phyloP scores from a whole-genome alignment of 2,888 invertebrate species.

The Zaprionus lineosus region DNA sequence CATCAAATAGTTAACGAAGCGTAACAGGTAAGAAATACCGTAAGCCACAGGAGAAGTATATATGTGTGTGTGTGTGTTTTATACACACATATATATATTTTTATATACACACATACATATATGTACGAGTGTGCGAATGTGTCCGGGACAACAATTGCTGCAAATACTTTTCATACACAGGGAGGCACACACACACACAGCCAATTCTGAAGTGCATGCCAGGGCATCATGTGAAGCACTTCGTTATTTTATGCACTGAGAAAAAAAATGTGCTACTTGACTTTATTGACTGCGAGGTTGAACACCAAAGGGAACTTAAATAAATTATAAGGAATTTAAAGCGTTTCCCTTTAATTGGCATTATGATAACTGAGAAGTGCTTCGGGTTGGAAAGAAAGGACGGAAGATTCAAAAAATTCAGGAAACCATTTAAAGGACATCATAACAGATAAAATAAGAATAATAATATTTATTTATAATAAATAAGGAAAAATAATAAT shows the following conservation, averaged over 20 bases:
- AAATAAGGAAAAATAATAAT: too few relatives aligned
- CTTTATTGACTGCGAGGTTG: too few relatives aligned
- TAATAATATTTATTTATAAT: too few relatives aligned
- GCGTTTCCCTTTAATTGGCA: too few relatives aligned
- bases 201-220: background rate
- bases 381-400: too few relatives aligned
- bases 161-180: slow-evolving; percentile 7
- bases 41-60: slow-evolving; percentile 1
- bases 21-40: slow-evolving; percentile 63
- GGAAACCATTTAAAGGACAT: background rate
- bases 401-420: background rate
- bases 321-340: background rate
- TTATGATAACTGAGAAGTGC: too few relatives aligned
- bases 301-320: background rate
- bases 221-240: slow-evolving; percentile 1
- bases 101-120: too few relatives aligned
- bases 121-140: slow-evolving; percentile 2
- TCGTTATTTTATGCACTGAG: too few relatives aligned
- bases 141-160: slow-evolving; percentile 25
- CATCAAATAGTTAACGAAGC: slow-evolving; percentile 71
- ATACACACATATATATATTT: background rate
- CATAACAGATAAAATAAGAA: too few relatives aligned
- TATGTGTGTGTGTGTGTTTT: background rate
- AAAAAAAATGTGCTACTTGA: too few relatives aligned
- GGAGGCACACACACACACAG: background rate